Evolutionary conservation across 2,113 vertebrate species (phyloP).

Genomic region (Lasiurus cinereus): DNA sequence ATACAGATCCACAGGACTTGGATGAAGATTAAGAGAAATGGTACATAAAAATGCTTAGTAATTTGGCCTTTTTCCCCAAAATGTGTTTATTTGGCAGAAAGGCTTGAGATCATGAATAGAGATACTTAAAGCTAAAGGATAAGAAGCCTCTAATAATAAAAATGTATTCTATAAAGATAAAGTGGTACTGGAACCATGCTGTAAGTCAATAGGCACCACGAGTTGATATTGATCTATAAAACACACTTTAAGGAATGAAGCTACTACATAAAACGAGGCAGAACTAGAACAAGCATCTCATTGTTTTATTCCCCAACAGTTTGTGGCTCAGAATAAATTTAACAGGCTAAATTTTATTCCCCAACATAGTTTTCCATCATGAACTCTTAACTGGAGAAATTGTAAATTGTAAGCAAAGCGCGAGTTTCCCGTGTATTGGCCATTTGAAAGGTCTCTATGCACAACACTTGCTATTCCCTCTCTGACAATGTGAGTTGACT

Average conservation of each 20-base stretch:
- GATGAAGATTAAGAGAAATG: background rate
- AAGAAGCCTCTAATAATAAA: conserved; percentile 45
- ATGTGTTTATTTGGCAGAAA: conserved; percentile 52
- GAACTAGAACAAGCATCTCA: background rate
- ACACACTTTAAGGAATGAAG: conserved; percentile 22
- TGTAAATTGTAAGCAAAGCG: conserved; percentile 3
- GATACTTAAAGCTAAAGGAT: background rate
- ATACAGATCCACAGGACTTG: background rate
- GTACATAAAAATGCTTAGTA: background rate
- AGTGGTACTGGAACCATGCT: background rate
- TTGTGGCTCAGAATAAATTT: background rate
- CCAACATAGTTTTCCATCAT: background rate
- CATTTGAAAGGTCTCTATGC: background rate
- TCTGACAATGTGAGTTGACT: background rate
- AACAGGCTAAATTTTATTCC: too few relatives aligned
- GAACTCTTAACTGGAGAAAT: conserved; percentile 26
- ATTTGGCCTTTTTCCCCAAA: conserved; percentile 12
- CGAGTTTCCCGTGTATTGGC: background rate
- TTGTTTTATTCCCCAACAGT: background rate
- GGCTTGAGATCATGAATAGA: background rate
- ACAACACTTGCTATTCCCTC: background rate
- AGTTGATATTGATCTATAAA: conserved; percentile 30
- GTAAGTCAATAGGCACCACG: background rate
- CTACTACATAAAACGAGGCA: background rate
- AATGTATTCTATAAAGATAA: background rate